Percentiles rank a stretch among this genome's conserved stretches.
Evolutionary conservation across 2,888 invertebrate genomes (phyloP).

Genomic region (Graphium colonna): DNA sequence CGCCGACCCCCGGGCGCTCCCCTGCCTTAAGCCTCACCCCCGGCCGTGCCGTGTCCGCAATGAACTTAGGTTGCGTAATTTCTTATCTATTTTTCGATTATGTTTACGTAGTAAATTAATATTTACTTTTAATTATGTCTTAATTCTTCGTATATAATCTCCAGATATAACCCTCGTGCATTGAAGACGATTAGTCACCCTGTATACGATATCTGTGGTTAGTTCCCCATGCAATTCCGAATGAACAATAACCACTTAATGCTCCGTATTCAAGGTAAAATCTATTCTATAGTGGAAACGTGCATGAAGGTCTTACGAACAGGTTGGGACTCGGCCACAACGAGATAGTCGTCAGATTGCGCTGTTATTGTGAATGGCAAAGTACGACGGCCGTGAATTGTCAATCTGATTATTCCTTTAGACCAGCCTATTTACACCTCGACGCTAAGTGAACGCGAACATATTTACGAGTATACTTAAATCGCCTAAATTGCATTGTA

Average conservation of each 20-base stretch:
- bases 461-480: neutral
- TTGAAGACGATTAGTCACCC: no score
- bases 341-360: conserved; percentile 40
- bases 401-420: conserved; percentile 25
- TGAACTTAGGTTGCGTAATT: no score
- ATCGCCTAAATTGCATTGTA: conserved; percentile 4
- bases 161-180: no score
- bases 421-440: conserved; percentile 10
- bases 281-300: conserved; percentile 38
- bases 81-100: no score
- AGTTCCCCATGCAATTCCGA: neutral
- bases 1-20: no score
- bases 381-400: conserved; percentile 26
- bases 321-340: conserved; percentile 50
- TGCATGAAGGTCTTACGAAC: conserved; percentile 48
- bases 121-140: no score
- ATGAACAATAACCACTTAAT: neutral
- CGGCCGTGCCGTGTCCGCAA: no score
- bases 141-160: no score
- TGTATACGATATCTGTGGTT: no score
- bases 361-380: conserved; percentile 33
- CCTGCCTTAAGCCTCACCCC: no score
- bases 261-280: conserved; percentile 27
- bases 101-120: no score
- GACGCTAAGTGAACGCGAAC: neutral